Percentiles rank a stretch among this genome's conserved stretches.
These are phyloP conservation scores for Dryas iulia DNA, from an alignment of 1,140 invertebrate species.

Conservation along the genomic window DNA sequence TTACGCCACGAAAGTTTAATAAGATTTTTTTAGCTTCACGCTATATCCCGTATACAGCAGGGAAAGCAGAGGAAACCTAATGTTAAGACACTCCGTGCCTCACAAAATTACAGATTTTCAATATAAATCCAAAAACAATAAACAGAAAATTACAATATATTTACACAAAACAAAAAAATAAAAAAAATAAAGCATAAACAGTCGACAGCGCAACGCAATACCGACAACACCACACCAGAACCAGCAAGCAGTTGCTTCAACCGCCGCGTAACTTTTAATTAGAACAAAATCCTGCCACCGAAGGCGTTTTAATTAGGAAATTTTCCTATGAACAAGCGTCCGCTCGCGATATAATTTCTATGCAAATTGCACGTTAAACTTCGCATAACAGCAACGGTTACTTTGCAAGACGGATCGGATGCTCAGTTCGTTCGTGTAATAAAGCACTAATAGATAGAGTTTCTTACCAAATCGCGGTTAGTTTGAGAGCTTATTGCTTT, in stretches of 20 bases:
- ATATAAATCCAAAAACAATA: too few relatives aligned
- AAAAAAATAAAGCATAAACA: background rate
- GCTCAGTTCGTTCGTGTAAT: constrained; percentile 25
- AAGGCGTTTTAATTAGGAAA: constrained; percentile 79
- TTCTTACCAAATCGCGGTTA: constrained; percentile 9
- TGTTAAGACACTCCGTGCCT: too few relatives aligned
- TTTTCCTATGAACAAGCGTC: constrained; percentile 72
- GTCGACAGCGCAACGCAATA: background rate
- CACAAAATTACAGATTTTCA: too few relatives aligned
- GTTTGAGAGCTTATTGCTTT: background rate
- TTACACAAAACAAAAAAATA: background rate
- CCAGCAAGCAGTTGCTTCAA: constrained; percentile 8
- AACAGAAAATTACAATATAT: too few relatives aligned
- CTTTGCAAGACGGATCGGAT: constrained; percentile 28
- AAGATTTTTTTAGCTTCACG: too few relatives aligned
- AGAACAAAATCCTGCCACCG: constrained; percentile 69
- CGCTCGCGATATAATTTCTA: constrained; percentile 75
- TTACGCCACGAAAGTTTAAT: too few relatives aligned
- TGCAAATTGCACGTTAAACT: constrained; percentile 77
- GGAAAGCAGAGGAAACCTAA: too few relatives aligned
- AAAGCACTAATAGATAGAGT: constrained; percentile 21
- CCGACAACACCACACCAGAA: background rate
- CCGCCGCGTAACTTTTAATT: constrained; percentile 73
- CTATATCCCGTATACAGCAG: too few relatives aligned
- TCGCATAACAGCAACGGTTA: constrained; percentile 40